Conservation (phyloP, 2,888 invertebrate genomes). For the Tiliacea citrago region DNA sequence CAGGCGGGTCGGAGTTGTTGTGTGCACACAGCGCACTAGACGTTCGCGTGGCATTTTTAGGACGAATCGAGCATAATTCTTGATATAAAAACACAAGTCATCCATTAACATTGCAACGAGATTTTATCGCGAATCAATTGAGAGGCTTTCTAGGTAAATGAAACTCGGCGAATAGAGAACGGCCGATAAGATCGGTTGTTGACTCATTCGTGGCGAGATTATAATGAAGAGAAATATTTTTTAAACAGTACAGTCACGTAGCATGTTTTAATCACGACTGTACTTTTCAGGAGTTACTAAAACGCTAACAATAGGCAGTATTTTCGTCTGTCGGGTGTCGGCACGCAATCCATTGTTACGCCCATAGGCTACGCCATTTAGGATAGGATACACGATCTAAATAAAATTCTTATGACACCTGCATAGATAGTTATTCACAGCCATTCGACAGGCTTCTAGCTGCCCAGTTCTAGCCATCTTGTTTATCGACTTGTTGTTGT, state of each 20-base stretch:
- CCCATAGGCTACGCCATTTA: slow-evolving; percentile 9
- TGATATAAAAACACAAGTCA: slow-evolving; percentile 66
- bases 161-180: slow-evolving; percentile 56
- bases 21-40: slow-evolving; percentile 35
- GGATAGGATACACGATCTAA: background rate
- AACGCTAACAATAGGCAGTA: slow-evolving; percentile 62
- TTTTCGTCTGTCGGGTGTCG: slow-evolving; percentile 26
- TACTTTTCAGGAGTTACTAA: slow-evolving; percentile 42
- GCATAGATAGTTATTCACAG: too few relatives aligned
- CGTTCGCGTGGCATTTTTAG: slow-evolving; percentile 70
- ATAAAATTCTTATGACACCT: slow-evolving; percentile 3
- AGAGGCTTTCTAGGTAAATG: slow-evolving; percentile 67
- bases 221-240: slow-evolving; percentile 56
- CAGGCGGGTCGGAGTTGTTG: slow-evolving; percentile 67
- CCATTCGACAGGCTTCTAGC: too few relatives aligned
- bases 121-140: slow-evolving; percentile 69
- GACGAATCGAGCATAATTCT: slow-evolving; percentile 71
- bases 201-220: slow-evolving; percentile 68
- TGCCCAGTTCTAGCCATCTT: slow-evolving; percentile 6
- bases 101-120: slow-evolving; percentile 59
- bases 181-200: slow-evolving; percentile 65
- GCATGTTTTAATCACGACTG: slow-evolving; percentile 43
- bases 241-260: slow-evolving; percentile 64
- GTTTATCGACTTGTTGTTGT: slow-evolving; percentile 40
- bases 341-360: background rate